Conservation (phyloP, 2,797 vertebrate genomes). For the Clarias platycephalus region DNA sequence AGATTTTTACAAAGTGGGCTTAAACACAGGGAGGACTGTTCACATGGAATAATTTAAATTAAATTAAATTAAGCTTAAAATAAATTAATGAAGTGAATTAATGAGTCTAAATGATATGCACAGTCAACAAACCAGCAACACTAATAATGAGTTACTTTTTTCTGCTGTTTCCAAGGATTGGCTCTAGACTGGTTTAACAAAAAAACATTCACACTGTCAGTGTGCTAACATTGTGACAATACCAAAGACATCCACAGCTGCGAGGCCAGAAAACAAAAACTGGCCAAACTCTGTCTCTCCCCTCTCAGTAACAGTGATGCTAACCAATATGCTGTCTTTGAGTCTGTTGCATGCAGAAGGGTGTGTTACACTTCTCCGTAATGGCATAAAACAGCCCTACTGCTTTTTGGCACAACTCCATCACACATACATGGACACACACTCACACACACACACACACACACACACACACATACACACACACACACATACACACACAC, state of each 20-base stretch:
- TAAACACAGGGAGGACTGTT: slow-evolving; percentile 36
- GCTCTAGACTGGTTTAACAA: background rate
- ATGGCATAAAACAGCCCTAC: background rate
- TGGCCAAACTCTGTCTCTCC: background rate
- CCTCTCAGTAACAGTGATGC: background rate
- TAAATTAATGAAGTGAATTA: slow-evolving; percentile 29
- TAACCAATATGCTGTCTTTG: background rate
- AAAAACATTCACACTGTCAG: background rate
- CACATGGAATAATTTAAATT: slow-evolving; percentile 52
- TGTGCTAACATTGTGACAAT: background rate
- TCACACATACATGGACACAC: slow-evolving; percentile 49
- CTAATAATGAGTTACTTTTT: background rate
- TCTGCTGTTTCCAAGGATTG: slow-evolving; percentile 28
- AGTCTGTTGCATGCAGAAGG: background rate
- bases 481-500: no score
- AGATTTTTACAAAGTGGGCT: slow-evolving; percentile 37
- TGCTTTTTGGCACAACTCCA: slow-evolving; percentile 2
- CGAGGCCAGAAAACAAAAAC: background rate
- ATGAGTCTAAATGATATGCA: slow-evolving; percentile 42
- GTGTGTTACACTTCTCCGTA: background rate
- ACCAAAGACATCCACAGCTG: background rate
- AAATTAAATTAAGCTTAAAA: background rate
- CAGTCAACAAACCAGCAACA: slow-evolving; percentile 12
- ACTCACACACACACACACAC: no score
- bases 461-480: no score